These are phyloP conservation scores for Eristalis arbustorum DNA, from an alignment of 2,888 invertebrate genomes.

Conservation along the genomic window DNA sequence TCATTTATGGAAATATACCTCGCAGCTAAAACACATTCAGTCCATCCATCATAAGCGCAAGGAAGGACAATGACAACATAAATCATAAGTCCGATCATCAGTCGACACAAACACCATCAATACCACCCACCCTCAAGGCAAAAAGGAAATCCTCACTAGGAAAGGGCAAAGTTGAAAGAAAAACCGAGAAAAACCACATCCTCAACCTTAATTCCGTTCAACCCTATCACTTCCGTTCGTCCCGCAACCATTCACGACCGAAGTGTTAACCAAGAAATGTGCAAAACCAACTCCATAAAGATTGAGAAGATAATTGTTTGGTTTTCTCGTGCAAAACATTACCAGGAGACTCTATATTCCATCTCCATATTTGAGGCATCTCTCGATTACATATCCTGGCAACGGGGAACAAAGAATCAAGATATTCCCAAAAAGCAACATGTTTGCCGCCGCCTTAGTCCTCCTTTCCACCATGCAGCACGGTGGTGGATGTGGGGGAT, in stretches of 20 bases:
- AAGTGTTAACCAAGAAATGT: constrained; percentile 70
- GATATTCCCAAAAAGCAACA: constrained; percentile 70
- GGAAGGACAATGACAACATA: constrained; percentile 74
- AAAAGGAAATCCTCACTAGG: constrained; percentile 50
- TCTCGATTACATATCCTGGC: constrained; percentile 69
- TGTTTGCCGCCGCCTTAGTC: constrained; percentile 69
- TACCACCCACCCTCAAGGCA: constrained; percentile 50
- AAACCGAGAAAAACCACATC: constrained; percentile 16
- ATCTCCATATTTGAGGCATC: constrained; percentile 66
- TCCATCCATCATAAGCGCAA: constrained; percentile 76
- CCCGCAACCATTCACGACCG: constrained; percentile 28
- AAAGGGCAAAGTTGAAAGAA: constrained; percentile 32
- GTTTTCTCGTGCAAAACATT: constrained; percentile 50
- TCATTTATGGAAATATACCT: constrained; percentile 68
- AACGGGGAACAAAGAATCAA: constrained; percentile 66
- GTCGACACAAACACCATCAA: constrained; percentile 70
- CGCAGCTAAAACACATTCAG: constrained; percentile 70
- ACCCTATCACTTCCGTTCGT: background rate
- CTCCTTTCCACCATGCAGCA: constrained; percentile 35
- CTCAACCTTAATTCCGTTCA: constrained; percentile 12
- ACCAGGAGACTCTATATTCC: constrained; percentile 60
- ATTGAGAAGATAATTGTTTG: constrained; percentile 68
- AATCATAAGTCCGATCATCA: constrained; percentile 76
- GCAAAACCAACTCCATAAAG: constrained; percentile 70
- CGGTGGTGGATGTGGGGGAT: background rate